Conservation (phyloP, 1,140 invertebrate genomes). For the Ceratitis capitata region DNA sequence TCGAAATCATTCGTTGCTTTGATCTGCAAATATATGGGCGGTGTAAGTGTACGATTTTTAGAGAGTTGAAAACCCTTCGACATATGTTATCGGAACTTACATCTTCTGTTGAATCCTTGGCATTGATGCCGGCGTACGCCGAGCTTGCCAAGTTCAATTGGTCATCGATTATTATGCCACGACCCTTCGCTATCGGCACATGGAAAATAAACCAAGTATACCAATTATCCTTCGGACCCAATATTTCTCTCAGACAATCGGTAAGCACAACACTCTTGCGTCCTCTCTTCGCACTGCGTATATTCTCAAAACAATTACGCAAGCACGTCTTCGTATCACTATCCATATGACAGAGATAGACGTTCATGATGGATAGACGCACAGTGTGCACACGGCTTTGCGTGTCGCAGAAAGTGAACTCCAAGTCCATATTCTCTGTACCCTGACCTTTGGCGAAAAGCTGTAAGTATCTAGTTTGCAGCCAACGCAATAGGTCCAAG, state of each 20-base stretch:
- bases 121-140: constrained; percentile 43
- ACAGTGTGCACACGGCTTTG: constrained; percentile 40
- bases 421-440: constrained; percentile 53
- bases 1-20: background rate
- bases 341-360: constrained; percentile 47
- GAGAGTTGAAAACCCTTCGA: background rate
- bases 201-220: constrained; percentile 51
- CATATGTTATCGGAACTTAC: background rate
- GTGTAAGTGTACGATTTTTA: too few species aligned
- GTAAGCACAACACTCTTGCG: constrained; percentile 46
- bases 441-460: constrained; percentile 46
- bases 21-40: background rate
- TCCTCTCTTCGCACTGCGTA: constrained; percentile 39
- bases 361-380: constrained; percentile 49
- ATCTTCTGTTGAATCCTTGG: background rate
- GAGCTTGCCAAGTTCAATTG: constrained; percentile 49
- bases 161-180: constrained; percentile 42
- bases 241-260: constrained; percentile 55
- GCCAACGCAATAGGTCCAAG: constrained; percentile 53
- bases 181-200: constrained; percentile 45
- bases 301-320: constrained; percentile 46
- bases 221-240: constrained; percentile 43
- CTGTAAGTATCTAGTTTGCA: constrained; percentile 47
- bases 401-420: constrained; percentile 46
- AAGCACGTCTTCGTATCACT: constrained; percentile 49